phyloP scores from a whole-genome alignment of 2,113 vertebrate species.

The Brevimyrus niger region DNA sequence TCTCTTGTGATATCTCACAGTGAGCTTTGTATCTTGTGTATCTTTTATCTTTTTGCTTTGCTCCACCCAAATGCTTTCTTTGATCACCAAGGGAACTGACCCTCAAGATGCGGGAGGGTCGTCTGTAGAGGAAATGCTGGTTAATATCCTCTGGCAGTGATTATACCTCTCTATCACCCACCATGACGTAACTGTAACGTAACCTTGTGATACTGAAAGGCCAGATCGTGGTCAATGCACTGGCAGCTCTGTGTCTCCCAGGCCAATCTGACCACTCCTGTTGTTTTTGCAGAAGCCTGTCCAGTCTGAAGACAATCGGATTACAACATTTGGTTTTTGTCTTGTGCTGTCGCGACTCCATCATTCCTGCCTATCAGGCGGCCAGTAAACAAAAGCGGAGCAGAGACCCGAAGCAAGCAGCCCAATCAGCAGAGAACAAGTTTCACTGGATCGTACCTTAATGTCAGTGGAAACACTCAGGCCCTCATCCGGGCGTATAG shows the following conservation, averaged over 20 bases:
- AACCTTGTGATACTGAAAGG: background rate
- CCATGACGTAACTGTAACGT: background rate
- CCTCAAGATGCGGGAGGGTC: background rate
- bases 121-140: background rate
- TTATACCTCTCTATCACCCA: background rate
- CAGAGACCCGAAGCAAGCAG: background rate
- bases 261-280: background rate
- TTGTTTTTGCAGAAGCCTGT: background rate
- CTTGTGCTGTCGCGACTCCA: background rate
- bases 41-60: background rate
- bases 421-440: background rate
- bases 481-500: constrained; percentile 32
- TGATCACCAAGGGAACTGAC: background rate
- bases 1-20: background rate
- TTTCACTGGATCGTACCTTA: background rate
- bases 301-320: background rate
- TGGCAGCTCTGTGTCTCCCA: background rate
- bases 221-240: background rate
- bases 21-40: background rate
- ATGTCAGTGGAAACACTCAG: constrained; percentile 56
- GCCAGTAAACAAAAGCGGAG: background rate
- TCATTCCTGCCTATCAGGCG: background rate
- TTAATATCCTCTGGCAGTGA: background rate
- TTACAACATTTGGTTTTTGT: background rate
- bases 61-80: background rate